Evolutionary conservation across 2,797 vertebrate species (phyloP), one percentile per base, ranked within the genome.

Genomic region (Allochrocebus solatus): DNA sequence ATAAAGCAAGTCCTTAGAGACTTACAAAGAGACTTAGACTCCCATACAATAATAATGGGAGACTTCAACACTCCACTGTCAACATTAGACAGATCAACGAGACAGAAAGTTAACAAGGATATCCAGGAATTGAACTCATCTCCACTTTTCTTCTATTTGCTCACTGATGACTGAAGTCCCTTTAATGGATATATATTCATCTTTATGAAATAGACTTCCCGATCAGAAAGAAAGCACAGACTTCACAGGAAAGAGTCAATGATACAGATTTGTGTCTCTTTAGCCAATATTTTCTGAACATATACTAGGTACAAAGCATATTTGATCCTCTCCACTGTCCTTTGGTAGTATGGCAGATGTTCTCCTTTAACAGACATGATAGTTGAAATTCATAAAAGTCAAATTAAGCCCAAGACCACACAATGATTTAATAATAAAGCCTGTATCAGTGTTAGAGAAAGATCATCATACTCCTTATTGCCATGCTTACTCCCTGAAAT

Each of bases 251-350:
- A 91, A 78, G 21, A 75, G 12, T 79, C 41, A 89, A 12, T 53
- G 57, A 74, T 48, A 76, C 28, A 93, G 41, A 81, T 43, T 83
- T 97, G 48, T 80, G 36, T 33, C 33, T 33, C 17, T 11, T 87
- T 92, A 43, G n/a, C 6, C n/a, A 59, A 8, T 93, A 86, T 95
- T 89, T 93, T 82, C 59, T 94, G 50, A 67, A 82, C 53, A 74
- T 93, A 3, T 64, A 72, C 5, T 90, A 39, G 80, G 21, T 82
- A 4, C 30, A 55, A 84, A 86, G 9, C 64, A 36, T 92, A 50
- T 67, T 75, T 87, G 22, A 67, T 76, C 16, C 53, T 86, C 61
- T 75, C 1, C 17, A 14, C 75, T 83, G 30, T 41, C 13, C 17
- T 79, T 87, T 79, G 14, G 14, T 74, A 80, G 39, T 64, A 53